phyloP scores from a whole-genome alignment of 2,113 vertebrate genomes.

The Spilogale gracilis region DNA sequence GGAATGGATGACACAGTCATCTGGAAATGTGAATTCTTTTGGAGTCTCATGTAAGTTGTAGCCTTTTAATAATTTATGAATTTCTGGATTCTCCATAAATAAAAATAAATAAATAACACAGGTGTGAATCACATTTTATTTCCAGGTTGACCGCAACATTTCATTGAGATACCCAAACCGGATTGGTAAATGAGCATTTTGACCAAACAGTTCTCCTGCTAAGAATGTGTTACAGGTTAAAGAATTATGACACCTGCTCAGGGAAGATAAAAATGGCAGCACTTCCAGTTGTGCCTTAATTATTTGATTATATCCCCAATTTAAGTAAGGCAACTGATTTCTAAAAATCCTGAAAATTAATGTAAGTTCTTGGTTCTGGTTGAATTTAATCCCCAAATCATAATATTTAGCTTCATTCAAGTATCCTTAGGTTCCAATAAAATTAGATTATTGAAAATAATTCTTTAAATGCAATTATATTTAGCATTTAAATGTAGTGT shows the following conservation, averaged over 20 bases:
- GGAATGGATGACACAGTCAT: neutral
- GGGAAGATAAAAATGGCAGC: neutral
- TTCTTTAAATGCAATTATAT: conserved; percentile 5
- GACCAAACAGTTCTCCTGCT: neutral
- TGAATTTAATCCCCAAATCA: neutral
- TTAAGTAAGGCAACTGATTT: neutral
- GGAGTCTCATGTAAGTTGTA: neutral
- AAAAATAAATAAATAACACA: neutral
- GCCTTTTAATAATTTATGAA: neutral
- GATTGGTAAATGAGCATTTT: neutral
- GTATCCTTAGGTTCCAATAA: neutral
- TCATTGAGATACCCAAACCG: neutral
- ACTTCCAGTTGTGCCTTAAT: neutral
- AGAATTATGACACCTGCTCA: neutral
- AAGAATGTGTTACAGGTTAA: neutral
- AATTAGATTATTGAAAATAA: conserved; percentile 5
- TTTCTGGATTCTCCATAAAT: neutral
- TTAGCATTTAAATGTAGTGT: neutral
- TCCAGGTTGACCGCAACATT: neutral
- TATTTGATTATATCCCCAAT: neutral
- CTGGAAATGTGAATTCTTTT: neutral
- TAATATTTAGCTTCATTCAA: conserved; percentile 13
- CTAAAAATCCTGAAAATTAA: neutral
- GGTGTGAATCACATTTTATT: neutral
- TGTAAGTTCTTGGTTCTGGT: neutral